A percentile compares a stretch with the other conserved stretches of the same genome.
These are phyloP conservation scores for Gandaritis pyraliata DNA, from an alignment of 2,888 invertebrate species.

Conservation along the genomic window DNA sequence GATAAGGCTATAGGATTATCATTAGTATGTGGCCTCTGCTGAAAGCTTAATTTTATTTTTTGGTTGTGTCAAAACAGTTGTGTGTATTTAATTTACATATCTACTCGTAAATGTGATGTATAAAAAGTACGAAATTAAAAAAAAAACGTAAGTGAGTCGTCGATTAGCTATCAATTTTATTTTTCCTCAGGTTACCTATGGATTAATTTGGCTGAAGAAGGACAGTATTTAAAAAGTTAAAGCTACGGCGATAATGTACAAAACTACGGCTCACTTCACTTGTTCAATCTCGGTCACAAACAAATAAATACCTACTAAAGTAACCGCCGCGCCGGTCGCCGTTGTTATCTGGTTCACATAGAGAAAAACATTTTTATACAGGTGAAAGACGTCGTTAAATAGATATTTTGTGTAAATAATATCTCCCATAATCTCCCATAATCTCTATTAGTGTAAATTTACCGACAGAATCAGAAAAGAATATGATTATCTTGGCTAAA, in stretches of 20 bases:
- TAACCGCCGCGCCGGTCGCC: too few relatives aligned
- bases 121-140: too few relatives aligned
- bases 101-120: too few relatives aligned
- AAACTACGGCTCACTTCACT: constrained; percentile 8
- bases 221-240: background rate
- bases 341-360: constrained; percentile 8
- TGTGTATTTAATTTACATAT: too few relatives aligned
- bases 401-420: constrained; percentile 18
- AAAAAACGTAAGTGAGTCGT: too few relatives aligned
- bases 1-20: too few relatives aligned
- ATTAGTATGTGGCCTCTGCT: too few relatives aligned
- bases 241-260: background rate
- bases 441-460: constrained; percentile 15
- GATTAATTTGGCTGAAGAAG: background rate
- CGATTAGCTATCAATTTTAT: too few relatives aligned
- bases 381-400: constrained; percentile 18
- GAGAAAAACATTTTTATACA: constrained; percentile 19
- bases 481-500: constrained; percentile 15
- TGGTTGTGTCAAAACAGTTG: too few relatives aligned
- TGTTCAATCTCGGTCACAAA: constrained; percentile 16
- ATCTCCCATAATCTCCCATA: constrained; percentile 12
- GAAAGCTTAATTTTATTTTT: too few relatives aligned
- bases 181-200: too few relatives aligned
- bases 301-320: constrained; percentile 6
- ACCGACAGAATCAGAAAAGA: constrained; percentile 14